Base-by-base conservation (phyloP, 37 sponge, comb jelly and placozoan species). In the Theonella swinhoei region DNA sequence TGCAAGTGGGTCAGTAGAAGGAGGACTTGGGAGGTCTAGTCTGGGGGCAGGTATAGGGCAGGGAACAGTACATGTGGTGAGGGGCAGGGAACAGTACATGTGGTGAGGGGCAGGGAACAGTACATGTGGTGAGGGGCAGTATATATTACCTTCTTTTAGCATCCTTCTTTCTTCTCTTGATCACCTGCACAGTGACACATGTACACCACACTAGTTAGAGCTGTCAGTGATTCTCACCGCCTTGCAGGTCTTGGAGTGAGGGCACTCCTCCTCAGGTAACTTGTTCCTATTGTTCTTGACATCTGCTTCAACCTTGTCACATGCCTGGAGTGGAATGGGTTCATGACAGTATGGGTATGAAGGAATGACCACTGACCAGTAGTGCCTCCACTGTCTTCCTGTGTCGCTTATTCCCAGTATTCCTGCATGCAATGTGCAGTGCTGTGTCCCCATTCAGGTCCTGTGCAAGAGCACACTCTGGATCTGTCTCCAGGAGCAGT, bases 381-480 rank as follows among this genome's bases (percentile, higher is more conserved):
- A 67, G 2, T n/a, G 74, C 42, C 35, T 78, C 87, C 87, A 86
- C 64, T 14, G 79, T 26, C 0, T 63, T 33, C 58, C 60, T 71
- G 20, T 78, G 65, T 0, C 74, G 72, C 11, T 20, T 71, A 62
- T 79, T 86, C 59, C 62, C 33, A 25, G 74, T 79, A 28, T 42
- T 64, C 26, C 25, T 30, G 47, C 89, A 89, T 59, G 89, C 89
- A 5, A 89, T 60, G 39, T 89, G 89, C 1, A 89, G 89, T n/a
- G 89, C 68, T 0, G 85, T 83, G 67, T 82, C 72, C 0, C 89
- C 89, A 26, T 64, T 38, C 47, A 32, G 72, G 67, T 83, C 85
- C 41, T 72, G 66, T 0, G 78, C 78, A 72, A 83, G 83, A 68
- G 85, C 89, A 34, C 76, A 31, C 74, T 54, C 39, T 20, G 83